phyloP scores from a whole-genome alignment of 23 tunicate species.

The Pegea sp. region DNA sequence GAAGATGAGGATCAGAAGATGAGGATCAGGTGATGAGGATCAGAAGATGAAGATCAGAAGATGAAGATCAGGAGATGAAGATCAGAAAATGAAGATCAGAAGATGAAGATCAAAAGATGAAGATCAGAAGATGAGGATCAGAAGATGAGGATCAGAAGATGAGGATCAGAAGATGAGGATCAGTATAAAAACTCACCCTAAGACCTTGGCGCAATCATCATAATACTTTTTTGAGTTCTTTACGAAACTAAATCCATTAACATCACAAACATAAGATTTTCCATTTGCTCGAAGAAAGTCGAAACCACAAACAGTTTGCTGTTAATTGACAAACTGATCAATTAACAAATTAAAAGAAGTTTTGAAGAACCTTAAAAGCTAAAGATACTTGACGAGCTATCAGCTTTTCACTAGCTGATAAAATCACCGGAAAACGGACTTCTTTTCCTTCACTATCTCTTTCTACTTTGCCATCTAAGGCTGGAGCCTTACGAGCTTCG shows the following conservation, averaged over 20 bases:
- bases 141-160: too few relatives aligned
- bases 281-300: constrained; percentile 96
- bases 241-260: constrained; percentile 95
- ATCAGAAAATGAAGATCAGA: too few relatives aligned
- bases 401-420: constrained; percentile 92
- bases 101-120: too few relatives aligned
- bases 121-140: too few relatives aligned
- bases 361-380: constrained; percentile 58
- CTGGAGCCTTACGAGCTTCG: constrained; percentile 99
- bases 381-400: constrained; percentile 96
- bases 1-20: too few relatives aligned
- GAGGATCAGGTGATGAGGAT: too few relatives aligned
- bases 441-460: constrained; percentile 96
- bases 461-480: constrained; percentile 98
- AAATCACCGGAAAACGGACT: constrained; percentile 94
- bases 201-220: constrained; percentile 97
- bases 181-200: constrained; percentile 21
- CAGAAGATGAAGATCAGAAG: too few relatives aligned
- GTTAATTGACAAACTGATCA: too few relatives aligned
- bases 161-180: too few relatives aligned
- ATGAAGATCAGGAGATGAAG: too few relatives aligned
- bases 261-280: constrained; percentile 97
- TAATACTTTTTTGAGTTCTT: constrained; percentile 93
- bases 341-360: neutral
- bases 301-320: constrained; percentile 99